phyloP scores from a whole-genome alignment of 2,888 invertebrate species.

The Cheilosia soror region DNA sequence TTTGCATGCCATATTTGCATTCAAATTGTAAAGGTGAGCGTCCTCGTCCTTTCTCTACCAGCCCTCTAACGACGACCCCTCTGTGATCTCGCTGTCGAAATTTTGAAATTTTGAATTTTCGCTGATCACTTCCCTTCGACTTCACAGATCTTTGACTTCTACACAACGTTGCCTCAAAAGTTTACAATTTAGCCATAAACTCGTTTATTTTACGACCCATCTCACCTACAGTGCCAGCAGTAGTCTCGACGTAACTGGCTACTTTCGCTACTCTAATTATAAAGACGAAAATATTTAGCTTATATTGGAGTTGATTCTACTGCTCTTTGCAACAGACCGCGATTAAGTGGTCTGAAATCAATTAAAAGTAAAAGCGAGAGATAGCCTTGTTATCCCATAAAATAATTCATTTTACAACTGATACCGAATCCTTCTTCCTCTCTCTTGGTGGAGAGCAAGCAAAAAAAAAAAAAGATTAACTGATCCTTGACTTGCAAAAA shows the following conservation, averaged over 20 bases:
- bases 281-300: conserved; percentile 23
- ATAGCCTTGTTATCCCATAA: conserved; percentile 48
- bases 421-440: not conserved
- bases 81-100: too few relatives aligned
- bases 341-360: conserved; percentile 24
- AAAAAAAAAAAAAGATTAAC: conserved; percentile 18
- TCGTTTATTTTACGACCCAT: conserved; percentile 17
- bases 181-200: conserved; percentile 30
- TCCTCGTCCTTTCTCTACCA: too few relatives aligned
- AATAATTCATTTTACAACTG: conserved; percentile 40
- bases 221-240: not conserved
- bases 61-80: too few relatives aligned
- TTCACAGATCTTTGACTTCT: not conserved
- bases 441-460: not conserved
- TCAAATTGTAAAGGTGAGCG: too few relatives aligned
- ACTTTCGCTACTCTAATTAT: conserved; percentile 64
- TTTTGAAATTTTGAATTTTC: not conserved
- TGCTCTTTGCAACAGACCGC: conserved; percentile 13
- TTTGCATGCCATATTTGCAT: too few relatives aligned
- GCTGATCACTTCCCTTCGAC: not conserved
- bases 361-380: conserved; percentile 68
- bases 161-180: not conserved
- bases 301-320: conserved; percentile 30
- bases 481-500: conserved; percentile 48
- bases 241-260: not conserved